phyloP scores from a whole-genome alignment of 2,888 invertebrate genomes.

The Theretra japonica region DNA sequence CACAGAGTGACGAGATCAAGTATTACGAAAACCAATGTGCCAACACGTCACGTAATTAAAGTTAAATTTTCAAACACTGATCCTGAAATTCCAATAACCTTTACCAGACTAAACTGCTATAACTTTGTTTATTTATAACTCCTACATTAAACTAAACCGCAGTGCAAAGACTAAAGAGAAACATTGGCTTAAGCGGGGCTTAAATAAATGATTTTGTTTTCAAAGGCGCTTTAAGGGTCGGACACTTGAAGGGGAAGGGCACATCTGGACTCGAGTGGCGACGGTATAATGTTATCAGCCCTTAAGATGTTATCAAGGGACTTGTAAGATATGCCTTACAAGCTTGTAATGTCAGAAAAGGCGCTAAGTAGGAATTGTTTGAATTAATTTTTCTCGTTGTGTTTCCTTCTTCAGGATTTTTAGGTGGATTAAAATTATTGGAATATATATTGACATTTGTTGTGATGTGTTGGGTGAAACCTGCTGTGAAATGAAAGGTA shows the following conservation, averaged over 20 bases:
- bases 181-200: background rate
- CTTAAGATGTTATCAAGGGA: constrained; percentile 17
- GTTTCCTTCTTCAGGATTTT: no score
- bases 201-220: constrained; percentile 30
- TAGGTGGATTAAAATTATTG: background rate
- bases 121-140: no score
- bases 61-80: no score
- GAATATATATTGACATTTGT: background rate
- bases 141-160: no score
- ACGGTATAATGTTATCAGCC: constrained; percentile 1
- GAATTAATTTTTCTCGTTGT: no score
- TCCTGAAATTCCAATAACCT: no score
- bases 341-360: background rate
- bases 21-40: no score
- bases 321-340: background rate
- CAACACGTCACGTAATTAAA: no score
- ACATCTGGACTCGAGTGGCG: background rate
- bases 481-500: no score
- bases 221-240: constrained; percentile 17
- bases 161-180: background rate
- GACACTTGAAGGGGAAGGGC: background rate
- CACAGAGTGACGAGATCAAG: no score
- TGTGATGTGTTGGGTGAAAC: no score
- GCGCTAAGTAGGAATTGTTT: background rate
- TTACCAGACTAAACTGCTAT: background rate